Conservation (phyloP, 2,797 vertebrate genomes). For the Lepus oiostolus region DNA sequence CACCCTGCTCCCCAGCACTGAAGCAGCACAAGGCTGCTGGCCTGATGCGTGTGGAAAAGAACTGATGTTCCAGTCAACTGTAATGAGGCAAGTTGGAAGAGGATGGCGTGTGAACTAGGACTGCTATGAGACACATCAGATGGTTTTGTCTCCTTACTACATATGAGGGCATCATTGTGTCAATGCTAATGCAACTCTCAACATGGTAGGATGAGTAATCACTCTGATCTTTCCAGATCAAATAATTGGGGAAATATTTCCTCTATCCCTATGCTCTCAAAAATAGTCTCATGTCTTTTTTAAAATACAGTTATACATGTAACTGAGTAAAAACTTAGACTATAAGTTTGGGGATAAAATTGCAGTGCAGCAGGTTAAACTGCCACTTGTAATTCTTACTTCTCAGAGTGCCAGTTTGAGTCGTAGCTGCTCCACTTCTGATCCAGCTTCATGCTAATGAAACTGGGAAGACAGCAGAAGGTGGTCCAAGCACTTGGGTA, state of each 20-base stretch:
- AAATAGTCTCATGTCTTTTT: neutral
- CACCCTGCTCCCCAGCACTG: slow-evolving; percentile 1
- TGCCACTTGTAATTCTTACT: too few species aligned
- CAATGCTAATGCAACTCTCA: neutral
- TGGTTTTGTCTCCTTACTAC: neutral
- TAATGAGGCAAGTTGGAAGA: neutral
- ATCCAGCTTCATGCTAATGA: too few species aligned
- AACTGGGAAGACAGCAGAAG: too few species aligned
- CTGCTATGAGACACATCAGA: neutral
- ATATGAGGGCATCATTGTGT: neutral
- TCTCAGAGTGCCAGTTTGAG: too few species aligned
- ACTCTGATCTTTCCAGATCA: neutral
- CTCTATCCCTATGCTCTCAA: neutral
- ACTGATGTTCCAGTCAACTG: neutral
- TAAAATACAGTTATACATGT: neutral
- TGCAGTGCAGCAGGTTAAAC: too few species aligned
- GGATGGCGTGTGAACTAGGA: neutral
- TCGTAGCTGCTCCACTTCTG: too few species aligned
- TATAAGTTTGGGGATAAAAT: neutral
- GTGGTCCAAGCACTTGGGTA: too few species aligned
- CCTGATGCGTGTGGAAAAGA: neutral
- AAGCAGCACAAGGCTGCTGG: neutral
- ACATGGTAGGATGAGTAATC: neutral
- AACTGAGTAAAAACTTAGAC: neutral
- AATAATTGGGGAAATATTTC: neutral